A percentile compares a stretch with the other conserved stretches of the same genome.
These are phyloP conservation scores for Gallinago media DNA, from an alignment of 2,113 vertebrate species.

Conservation along the genomic window DNA sequence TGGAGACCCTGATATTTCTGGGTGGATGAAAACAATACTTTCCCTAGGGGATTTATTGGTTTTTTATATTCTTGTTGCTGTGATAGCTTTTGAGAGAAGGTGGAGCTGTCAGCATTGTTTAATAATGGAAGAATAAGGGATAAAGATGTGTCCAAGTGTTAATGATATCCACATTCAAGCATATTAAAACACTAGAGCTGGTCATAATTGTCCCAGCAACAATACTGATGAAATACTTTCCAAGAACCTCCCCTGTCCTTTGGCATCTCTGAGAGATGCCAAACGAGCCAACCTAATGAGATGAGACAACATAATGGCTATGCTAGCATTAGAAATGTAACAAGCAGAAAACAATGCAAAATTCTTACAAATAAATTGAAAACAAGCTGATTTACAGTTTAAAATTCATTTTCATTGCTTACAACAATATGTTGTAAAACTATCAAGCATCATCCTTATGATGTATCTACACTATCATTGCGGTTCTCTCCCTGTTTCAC, in stretches of 20 bases:
- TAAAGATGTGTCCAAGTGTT: neutral
- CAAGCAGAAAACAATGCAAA: conserved; percentile 17
- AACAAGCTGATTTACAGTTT: neutral
- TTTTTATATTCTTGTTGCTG: neutral
- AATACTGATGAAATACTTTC: neutral
- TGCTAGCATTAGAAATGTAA: neutral
- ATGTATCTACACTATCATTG: neutral
- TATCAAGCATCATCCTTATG: neutral
- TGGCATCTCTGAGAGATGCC: neutral
- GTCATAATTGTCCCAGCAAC: neutral
- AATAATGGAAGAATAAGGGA: neutral
- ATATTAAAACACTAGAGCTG: neutral
- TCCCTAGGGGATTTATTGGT: neutral
- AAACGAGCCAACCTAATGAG: neutral
- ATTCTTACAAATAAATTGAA: neutral
- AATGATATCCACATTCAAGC: neutral
- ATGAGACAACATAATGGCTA: neutral
- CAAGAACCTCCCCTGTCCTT: neutral
- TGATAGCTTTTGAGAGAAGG: neutral
- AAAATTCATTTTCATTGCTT: neutral
- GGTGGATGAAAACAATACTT: neutral
- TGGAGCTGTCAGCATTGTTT: neutral
- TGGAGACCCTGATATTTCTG: neutral
- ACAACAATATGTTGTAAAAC: conserved; percentile 2
- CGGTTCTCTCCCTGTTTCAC: neutral